Evolutionary conservation across 2,113 vertebrate genomes (phyloP), one percentile per base, ranked within the genome.

Genomic region (Perognathus longimembris): DNA sequence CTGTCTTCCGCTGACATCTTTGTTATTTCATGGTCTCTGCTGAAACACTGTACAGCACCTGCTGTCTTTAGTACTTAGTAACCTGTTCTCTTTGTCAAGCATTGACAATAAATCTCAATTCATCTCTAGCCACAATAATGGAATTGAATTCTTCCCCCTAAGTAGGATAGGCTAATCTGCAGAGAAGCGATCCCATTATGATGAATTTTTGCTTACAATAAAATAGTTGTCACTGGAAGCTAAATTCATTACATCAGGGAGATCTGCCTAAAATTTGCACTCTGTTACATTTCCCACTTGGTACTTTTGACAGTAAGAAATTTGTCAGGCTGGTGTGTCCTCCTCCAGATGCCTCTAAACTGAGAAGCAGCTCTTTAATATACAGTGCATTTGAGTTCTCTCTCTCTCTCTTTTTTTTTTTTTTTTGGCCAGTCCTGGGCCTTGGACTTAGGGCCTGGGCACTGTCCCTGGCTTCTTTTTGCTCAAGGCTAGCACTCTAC

Each of bases 211-310:
- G 57, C 59, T 88, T 75, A 74, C 14, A 73, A 6, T 84, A 87
- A 76, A 76, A 84, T 77, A 80, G 64, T 34, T 90, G 6, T 88
- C 17, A 10, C 88, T 83, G 85, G 34, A 89, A 91, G 85, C 42
- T 63, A 40, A 80, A 17, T 88, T 77, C 18, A 75, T 80, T 69
- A 77, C 5, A 6, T 1, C 74, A n/a, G 32, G 34, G 7, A 50
- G 92, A 26, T 85, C 42, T 88, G 7, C 70, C 63, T 88, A 88
- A 75, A 92, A 54, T 90, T 82, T 94, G 54, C 15, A 30, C 20
- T 85, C 12, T 85, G 17, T 86, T 90, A 40, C 42, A 40, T 93
- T 89, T 93, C 74, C 93, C 61, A 57, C 63, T 89, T 86, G 80
- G 63, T 80, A 40, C 11, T 71, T 40, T 73, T 87, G 30, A 75